Base-by-base conservation (phyloP, 2,888 invertebrate genomes). In the Apodemia zela region DNA sequence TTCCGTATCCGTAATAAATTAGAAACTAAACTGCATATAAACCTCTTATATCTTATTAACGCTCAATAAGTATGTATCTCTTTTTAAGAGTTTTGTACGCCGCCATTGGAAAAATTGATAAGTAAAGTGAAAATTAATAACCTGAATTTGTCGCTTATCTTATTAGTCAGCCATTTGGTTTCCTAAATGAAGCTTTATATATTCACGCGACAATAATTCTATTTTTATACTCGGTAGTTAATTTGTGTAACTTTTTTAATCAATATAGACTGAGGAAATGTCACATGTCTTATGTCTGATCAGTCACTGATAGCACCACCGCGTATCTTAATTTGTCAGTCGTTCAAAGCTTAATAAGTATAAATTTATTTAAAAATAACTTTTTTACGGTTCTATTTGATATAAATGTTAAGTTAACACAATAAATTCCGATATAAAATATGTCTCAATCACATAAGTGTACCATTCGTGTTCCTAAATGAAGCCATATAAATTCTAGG, bases 401-500 rank as follows among this genome's bases (percentile, higher is more conserved):
- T 49, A 38, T 49, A 51, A 51, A 51, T 11, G 49, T 18, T 51
- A 10, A 51, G 6, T 42, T 18, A 54, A 54, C 13, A 13, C 15
- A 21, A 11, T 18, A 54, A 54, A 54, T 54, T 21, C 25, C 7
- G 8, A 25, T 13, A 15, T 54, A 13, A 54, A 21, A 54, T 54
- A 15, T 54, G 54, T 54, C 54, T 54, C 18, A 8, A 18, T 18
- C 49, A 11, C 18, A n/a, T 4, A 18, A 25, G 25, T 54, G 45
- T 15, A 15, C 45, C 45, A 60, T 60, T 60, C 21, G 45, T 45
- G 21, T 60, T 60, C 59, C 11, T 59, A 62, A 57, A 63, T 63
- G 42, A 63, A 63, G 63, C 60, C 25, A 63, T 63, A 29, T 42
- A 62, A 63, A 67, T 67, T 65, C 67, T 65, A 45, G 65, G 66